Base-by-base conservation (phyloP, 1,140 invertebrate species). In the Batillaria attramentaria region DNA sequence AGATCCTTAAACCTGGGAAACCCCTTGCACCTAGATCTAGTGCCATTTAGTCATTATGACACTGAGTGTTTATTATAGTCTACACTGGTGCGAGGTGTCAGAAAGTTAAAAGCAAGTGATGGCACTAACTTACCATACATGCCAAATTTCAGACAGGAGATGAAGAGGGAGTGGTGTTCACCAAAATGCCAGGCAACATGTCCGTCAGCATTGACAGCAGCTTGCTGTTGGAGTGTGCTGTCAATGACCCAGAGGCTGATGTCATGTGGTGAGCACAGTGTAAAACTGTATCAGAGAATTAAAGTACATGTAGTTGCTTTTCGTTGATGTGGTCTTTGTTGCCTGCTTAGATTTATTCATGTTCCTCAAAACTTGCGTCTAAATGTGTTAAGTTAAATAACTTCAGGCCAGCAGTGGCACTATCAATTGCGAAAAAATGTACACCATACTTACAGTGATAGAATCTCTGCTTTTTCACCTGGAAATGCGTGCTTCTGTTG, bases 161-260 rank as follows among this genome's bases (percentile, higher is more conserved):
- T 16, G 77, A 33, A 31, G 72, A 70, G 13, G 42, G 70, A 39
- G 50, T 80, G 41, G 73, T 72, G 68, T 84, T 84, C 57, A 81
- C 78, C 31, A 81, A 81, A 37, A 80, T 81, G 50, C 70, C 79
- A 10, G 50, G 69, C 13, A 84, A 84, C 76, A 75, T 80, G 62
- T 78, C 78, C 20, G 50, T 84, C 33, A 77, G 74, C 50, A 39
- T 74, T 1, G 83, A 80, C 31, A 81, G 78, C 77, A 80, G 72
- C 43, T 72, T 78, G 13, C 72, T 83, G 0, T 28, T 83, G 77
- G 82, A 81, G 60, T 83, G 79, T 79, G 79, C 79, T 24, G 79
- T 83, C n/a, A 77, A 72, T 54, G 82, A 83, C 39, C 77, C 72
- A 1, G 42, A 65, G 43, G 79, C 73, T 35, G 76, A 79, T 62